Evolutionary conservation across 2,888 invertebrate species (phyloP), one percentile per base, ranked within the genome.

Genomic region (Napeogenes sylphis): DNA sequence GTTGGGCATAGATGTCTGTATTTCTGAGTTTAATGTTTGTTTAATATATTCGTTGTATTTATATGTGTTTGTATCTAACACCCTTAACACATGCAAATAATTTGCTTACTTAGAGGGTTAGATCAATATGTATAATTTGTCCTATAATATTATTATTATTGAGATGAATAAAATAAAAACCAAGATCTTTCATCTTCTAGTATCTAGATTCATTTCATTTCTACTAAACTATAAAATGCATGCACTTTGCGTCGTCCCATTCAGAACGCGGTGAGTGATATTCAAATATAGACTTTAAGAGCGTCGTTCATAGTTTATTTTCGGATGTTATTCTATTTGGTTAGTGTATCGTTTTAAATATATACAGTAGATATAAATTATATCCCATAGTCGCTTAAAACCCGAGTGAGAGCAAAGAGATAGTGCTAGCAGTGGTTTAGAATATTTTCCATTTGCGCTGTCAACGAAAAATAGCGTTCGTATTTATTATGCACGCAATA

Each of bases 141-240:
- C 21, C 21, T 21, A 21, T 21, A 21, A 21, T 21, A 21, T 21
- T 1, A 21, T 21, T 21, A 21, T 21, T 21, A 21, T 21, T 21
- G 21, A 58, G 56, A 58, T 54, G 33, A 57, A 62, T 61, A 55
- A 63, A 65, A 65, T 65, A 67, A 65, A 65, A 57, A 56, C 63
- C 42, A 68, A 70, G 71, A 74, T 74, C 73, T 74, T 71, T 73
- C 72, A 72, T 71, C 73, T 74, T 72, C 71, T 70, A 67, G 64
- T 68, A 71, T 71, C 73, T 73, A 74, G 73, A 76, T 75, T 75
- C 74, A 74, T 75, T 75, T 73, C 69, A 69, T 70, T 72, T 67
- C 68, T 70, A 66, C 71, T 71, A 71, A 75, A 74, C 76, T 76
- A 76, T 76, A 75, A 75, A 76, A 76, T 73, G 75, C 76, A 75